A percentile compares a stretch with the other conserved stretches of the same genome.
Evolutionary conservation across 2,113 vertebrate species (phyloP).

Genomic region (Mustela lutreola): DNA sequence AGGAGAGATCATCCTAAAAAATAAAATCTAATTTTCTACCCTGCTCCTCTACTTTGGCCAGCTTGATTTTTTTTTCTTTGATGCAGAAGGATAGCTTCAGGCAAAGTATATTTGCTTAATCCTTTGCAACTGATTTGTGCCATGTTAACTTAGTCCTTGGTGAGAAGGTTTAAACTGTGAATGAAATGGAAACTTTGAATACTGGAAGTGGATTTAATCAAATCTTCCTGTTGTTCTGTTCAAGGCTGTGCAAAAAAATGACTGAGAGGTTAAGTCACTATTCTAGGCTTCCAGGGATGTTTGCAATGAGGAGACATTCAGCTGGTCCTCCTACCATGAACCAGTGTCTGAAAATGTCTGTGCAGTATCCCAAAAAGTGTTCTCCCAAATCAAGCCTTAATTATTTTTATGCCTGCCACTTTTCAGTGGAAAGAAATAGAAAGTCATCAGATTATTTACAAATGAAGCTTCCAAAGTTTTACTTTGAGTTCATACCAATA

Average conservation of each 20-base stretch:
- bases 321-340: not conserved
- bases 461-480: constrained; percentile 67
- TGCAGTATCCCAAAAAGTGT: not conserved
- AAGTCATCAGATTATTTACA: constrained; percentile 68
- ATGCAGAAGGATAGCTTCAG: not conserved
- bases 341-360: not conserved
- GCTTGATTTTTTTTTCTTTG: constrained; percentile 38
- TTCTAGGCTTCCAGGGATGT: not conserved
- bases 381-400: not conserved
- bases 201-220: not conserved
- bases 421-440: constrained; percentile 31
- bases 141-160: not conserved
- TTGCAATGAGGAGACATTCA: not conserved
- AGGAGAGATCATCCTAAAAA: not conserved
- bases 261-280: not conserved
- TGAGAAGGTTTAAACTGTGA: not conserved
- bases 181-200: constrained; percentile 19
- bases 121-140: not conserved
- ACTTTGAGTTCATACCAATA: constrained; percentile 76
- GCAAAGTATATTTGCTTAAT: constrained; percentile 20
- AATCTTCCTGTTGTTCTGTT: not conserved
- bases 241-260: not conserved
- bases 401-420: not conserved
- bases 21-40: not conserved
- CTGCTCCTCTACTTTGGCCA: not conserved